Conservation (phyloP, 2,797 vertebrate species). For the Chrosomus eos region DNA sequence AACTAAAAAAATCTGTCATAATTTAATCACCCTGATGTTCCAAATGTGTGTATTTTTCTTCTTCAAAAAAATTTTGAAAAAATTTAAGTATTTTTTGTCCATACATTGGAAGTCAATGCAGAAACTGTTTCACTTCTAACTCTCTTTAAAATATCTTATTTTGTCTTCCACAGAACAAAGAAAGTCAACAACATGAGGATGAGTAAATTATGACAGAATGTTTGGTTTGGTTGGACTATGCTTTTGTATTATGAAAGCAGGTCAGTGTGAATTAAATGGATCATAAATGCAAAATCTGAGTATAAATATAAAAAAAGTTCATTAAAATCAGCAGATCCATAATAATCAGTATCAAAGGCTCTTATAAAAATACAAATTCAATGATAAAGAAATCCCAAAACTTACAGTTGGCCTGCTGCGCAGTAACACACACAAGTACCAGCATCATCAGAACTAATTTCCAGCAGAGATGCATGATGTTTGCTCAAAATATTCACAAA, state of each 20-base stretch:
- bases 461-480: constrained; percentile 20
- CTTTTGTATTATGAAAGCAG: background rate
- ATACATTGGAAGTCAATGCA: no score
- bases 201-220: background rate
- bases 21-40: background rate
- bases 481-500: background rate
- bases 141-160: background rate
- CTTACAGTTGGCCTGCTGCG: constrained; percentile 17
- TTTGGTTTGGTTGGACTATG: no score
- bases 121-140: background rate
- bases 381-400: background rate
- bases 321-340: background rate
- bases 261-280: background rate
- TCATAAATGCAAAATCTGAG: background rate
- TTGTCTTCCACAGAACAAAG: background rate
- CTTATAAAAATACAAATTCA: background rate
- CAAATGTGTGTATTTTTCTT: background rate
- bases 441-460: constrained; percentile 16
- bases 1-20: background rate
- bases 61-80: background rate
- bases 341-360: background rate
- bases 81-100: no score
- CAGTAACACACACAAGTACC: constrained; percentile 25
- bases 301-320: no score
- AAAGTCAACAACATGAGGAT: background rate